phyloP scores from a whole-genome alignment of 2,888 invertebrate species.

The Neelides folsomi region DNA sequence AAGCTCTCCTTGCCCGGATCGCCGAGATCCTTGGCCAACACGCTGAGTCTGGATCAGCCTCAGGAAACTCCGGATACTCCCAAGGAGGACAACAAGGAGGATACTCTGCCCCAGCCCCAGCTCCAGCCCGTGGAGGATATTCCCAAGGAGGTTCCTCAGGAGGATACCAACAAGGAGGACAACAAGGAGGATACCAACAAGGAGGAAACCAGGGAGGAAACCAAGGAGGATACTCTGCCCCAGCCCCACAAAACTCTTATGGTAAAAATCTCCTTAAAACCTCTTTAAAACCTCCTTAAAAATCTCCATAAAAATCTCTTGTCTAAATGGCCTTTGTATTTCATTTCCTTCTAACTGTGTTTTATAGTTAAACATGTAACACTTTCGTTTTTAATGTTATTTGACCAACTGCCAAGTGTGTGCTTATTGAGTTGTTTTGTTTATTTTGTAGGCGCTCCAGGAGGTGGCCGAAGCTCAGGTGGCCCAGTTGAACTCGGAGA shows the following conservation, averaged over 20 bases:
- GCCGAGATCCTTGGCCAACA: conserved; percentile 25
- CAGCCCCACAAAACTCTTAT: conserved; percentile 4
- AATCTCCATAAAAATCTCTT: too few relatives aligned
- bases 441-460: not conserved
- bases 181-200: not conserved
- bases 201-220: conserved; percentile 2
- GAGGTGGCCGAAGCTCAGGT: conserved; percentile 6
- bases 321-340: too few relatives aligned
- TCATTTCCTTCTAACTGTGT: too few relatives aligned
- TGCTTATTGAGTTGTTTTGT: too few relatives aligned
- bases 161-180: conserved; percentile 2
- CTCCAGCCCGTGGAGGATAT: not conserved
- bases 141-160: conserved; percentile 7
- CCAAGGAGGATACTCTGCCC: conserved; percentile 4
- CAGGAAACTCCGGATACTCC: conserved; percentile 11
- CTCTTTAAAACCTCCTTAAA: too few relatives aligned
- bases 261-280: too few relatives aligned
- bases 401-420: too few relatives aligned
- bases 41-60: not conserved
- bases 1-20: conserved; percentile 28
- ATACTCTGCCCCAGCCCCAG: conserved; percentile 6
- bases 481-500: conserved; percentile 10
- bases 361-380: too few relatives aligned
- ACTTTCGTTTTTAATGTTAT: too few relatives aligned
- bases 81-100: conserved; percentile 2